Conservation (phyloP, 2,797 vertebrate species). For the Tamandua tetradactyla region DNA sequence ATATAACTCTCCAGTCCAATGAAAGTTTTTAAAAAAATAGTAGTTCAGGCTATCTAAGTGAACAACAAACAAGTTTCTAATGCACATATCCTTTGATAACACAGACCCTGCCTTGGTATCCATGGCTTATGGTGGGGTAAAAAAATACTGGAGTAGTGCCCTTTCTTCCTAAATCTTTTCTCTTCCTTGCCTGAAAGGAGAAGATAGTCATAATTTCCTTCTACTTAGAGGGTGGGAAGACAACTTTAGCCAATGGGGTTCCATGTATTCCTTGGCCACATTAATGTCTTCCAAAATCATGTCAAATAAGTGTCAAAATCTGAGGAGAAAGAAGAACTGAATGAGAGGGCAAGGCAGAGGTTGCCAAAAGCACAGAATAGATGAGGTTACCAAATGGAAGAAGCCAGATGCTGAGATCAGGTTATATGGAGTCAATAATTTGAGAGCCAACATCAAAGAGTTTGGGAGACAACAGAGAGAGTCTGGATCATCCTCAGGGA, state of each 20-base stretch:
- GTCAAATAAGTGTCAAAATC: background rate
- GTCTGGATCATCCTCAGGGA: background rate
- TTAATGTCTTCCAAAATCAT: background rate
- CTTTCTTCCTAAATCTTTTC: background rate
- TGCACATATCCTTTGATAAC: background rate
- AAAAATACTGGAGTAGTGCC: background rate
- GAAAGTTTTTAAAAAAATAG: background rate
- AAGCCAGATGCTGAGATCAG: background rate
- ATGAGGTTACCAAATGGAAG: background rate
- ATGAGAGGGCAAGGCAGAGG: background rate
- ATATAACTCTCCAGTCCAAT: background rate
- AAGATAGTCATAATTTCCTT: background rate
- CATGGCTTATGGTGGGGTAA: background rate
- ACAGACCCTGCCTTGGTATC: background rate
- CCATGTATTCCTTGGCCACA: background rate
- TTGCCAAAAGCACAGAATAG: background rate
- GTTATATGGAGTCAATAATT: background rate
- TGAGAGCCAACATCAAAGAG: background rate
- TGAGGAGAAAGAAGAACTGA: background rate
- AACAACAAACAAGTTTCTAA: conserved; percentile 5
- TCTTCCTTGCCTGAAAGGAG: background rate
- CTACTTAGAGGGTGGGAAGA: background rate
- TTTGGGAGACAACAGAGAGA: background rate
- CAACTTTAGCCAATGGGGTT: background rate
- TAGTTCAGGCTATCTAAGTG: background rate